phyloP scores from a whole-genome alignment of 2,113 vertebrate genomes.

The Sturnus vulgaris region DNA sequence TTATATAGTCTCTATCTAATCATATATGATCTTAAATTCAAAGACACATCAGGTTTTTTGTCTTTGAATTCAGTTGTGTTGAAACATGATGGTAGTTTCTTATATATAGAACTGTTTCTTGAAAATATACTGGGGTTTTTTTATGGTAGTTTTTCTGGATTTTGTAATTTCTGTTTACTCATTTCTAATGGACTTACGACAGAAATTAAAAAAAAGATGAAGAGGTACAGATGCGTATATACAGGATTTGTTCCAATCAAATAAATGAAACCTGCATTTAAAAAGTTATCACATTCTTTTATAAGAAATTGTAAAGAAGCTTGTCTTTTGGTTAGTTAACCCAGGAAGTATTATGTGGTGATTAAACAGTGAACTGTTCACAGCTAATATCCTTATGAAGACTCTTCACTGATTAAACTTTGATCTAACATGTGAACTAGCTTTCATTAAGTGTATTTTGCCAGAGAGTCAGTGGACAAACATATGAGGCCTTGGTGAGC shows the following conservation, averaged over 20 bases:
- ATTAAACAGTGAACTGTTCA: neutral
- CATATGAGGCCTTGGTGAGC: neutral
- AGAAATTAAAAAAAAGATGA: neutral
- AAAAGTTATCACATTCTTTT: neutral
- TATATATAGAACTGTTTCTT: neutral
- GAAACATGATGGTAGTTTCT: neutral
- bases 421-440: neutral
- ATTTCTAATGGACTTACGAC: neutral
- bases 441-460: neutral
- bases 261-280: neutral
- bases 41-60: neutral
- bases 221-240: neutral
- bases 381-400: neutral
- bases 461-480: neutral
- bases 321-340: neutral
- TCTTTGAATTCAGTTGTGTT: neutral
- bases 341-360: neutral
- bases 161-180: neutral
- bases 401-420: neutral
- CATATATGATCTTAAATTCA: neutral
- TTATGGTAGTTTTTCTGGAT: neutral
- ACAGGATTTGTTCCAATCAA: neutral
- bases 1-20: neutral
- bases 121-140: neutral
- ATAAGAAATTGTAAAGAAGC: neutral